Evolutionary conservation across 2,113 vertebrate species (phyloP).

Genomic region (Lophotis ruficrista): DNA sequence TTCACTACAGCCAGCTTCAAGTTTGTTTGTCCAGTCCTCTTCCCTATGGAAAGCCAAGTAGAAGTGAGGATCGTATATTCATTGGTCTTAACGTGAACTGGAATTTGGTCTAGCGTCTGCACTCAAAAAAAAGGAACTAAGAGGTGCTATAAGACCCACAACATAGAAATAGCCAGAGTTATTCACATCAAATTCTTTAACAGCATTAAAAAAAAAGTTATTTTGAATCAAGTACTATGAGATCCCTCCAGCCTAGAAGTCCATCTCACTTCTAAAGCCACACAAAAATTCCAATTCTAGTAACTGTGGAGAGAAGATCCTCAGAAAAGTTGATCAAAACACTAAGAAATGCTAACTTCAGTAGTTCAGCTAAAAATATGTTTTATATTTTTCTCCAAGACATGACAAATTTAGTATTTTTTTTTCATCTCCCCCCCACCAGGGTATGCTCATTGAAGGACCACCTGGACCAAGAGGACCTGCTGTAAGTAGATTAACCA

Average conservation of each 20-base stretch:
- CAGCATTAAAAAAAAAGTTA: background rate
- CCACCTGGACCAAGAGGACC: slow-evolving; percentile 89
- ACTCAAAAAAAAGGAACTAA: background rate
- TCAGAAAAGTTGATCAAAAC: background rate
- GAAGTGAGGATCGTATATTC: background rate
- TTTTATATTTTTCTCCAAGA: background rate
- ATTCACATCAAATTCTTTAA: background rate
- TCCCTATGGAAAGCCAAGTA: background rate
- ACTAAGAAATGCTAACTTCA: background rate
- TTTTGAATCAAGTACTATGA: background rate
- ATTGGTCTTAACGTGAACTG: background rate
- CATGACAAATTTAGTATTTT: background rate
- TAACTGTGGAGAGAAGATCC: background rate
- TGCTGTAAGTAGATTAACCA: slow-evolving; percentile 80
- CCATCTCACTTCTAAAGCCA: background rate
- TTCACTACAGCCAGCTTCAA: background rate
- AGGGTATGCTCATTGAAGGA: slow-evolving; percentile 99
- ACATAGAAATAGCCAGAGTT: background rate
- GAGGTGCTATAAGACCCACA: background rate
- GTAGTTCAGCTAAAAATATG: background rate
- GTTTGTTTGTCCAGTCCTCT: background rate
- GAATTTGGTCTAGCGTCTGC: background rate
- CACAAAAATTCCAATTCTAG: background rate
- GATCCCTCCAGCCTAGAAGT: background rate
- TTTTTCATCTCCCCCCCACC: background rate